Base-by-base conservation (phyloP, 2,797 vertebrate species). In the Sebastiscus albofasciatus region DNA sequence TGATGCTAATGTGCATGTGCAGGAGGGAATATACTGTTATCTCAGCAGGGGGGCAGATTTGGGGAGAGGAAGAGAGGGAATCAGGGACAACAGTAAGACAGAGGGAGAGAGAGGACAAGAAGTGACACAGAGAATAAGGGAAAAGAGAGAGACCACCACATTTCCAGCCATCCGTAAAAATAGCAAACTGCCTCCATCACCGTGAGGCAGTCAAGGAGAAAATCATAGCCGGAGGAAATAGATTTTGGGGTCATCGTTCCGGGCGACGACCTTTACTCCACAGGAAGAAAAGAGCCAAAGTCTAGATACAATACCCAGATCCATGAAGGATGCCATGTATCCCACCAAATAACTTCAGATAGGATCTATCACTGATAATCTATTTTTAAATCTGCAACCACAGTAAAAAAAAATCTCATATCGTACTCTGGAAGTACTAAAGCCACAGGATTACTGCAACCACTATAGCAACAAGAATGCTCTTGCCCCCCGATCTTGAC, bases 131-230 rank as follows among this genome's bases (percentile, higher is more conserved):
- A 60, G 74, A 87, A 70, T 54, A 82, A 67, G 64, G 39, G 66
- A 58, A 72, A 72, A 80, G 58, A 79, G 59, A 69, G 80, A 78
- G 73, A 76, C 59, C 85, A 79, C 65, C 73, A 76, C 70, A 77
- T 86, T 82, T 89, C 75, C 75, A 88, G 20, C 62, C 91, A 94
- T 86, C 94, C 89, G 82, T 93, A 96, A 96, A 96, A 89, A 90
- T 88, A 90, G 92, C 85, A 94, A 94, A 95, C 82, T 90, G 80
- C 88, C 87, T 92, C 89, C 92, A 94, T 91, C 94, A 92, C 75
- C 34, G 81, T 72, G 79, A 95, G 87, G 93, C 94, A 95, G 94
- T 89, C 93, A 94, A 94, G 94, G 83, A 91, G 93, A 97, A 95
- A 97, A 95, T 94, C 92, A 93, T 87, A 88, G 89, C 86, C 74